Base-by-base conservation (phyloP, 2,797 vertebrate species). In the Enteromius paludinosus region DNA sequence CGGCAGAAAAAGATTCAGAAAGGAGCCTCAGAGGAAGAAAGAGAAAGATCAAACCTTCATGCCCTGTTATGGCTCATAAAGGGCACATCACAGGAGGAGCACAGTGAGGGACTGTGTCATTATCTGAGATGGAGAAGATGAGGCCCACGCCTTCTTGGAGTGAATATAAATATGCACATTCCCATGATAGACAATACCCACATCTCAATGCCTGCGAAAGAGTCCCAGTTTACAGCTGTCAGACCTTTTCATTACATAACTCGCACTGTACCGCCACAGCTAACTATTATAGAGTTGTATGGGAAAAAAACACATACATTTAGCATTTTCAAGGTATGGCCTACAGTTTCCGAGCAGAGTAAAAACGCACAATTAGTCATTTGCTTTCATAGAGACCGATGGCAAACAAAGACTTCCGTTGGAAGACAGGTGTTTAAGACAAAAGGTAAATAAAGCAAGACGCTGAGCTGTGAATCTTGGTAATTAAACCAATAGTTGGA, bases 81-180 rank as follows among this genome's bases (percentile, higher is more conserved):
- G 87, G 47, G 65, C 78, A 84, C 59, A 77, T 83, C 81, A 72
- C 79, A 75, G 70, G 85, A 87, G 78, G 38, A 79, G 52, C 68
- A 43, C 70, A 66, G 56, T 66, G 43, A 77, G 45, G 66, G 73
- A 76, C 66, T n/a, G 73, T 33, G 65, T 81, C 69, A 86, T 85
- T 75, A 81, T 87, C 56, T 49, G 49, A 83, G 65, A 85, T 78
- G 56, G 77, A 65, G 68, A 47, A 83, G 75, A 79, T 83, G 79
- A 84, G 78, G 82, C 77, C 76, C 76, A 41, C 25, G 70, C 59
- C 75, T 54, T 28, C 74, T 74, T 81, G 49, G 85, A 86, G 86
- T 79, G 83, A 78, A 86, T 78, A 87, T 88, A 84, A 84, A 87
- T 86, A 88, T 88, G 79, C 84, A 82, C 71, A 87, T 88, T 85